Evolutionary conservation across 2,888 invertebrate species (phyloP), one percentile per base, ranked within the genome.

Genomic region (Ctena decussata): DNA sequence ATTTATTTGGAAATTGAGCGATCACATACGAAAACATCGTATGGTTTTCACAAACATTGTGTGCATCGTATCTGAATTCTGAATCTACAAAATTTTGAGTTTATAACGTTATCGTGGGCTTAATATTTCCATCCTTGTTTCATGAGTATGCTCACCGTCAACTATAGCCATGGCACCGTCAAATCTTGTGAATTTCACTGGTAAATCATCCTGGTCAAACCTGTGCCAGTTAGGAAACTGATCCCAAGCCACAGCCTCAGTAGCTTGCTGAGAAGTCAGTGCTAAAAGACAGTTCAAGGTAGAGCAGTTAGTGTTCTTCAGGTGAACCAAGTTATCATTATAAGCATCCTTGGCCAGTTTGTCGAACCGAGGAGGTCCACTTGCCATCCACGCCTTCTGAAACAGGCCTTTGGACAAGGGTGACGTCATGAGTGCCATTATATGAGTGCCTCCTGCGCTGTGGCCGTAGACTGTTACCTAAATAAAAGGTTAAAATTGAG

Each of bases 401-500:
- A 98, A 98, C 6, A 98, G 96, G 71, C 97, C 97, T 77, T 97
- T 97, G 0, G 97, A 92, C 57, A 89, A 82, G 90, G 95, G 96
- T 21, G 96, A 95, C 89, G 97, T 96, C 94, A 97, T 97, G 65
- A 98, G 96, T 0, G 98, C 97, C 0, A 98, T 97, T 0, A 98
- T 97, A 24, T 98, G 95, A 0, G 98, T 98, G 0, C 97, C 98
- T 0, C 98, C 98, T 0, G 98, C 98, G 27, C 98, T 97, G 94
- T 98, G 98, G 0, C 98, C 98, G 92, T 98, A 96, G 49, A 98
- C n/a, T 0, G 98, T 98, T 0, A 98, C 97, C 0, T 97, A 97
- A 93, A n/a, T n/a, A n/a, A n/a, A n/a, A n/a, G n/a, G n/a, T n/a
- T n/a, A n/a, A n/a, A n/a, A n/a, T n/a, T n/a, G n/a, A n/a, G n/a